Evolutionary conservation across 2,888 invertebrate species (phyloP), one percentile per base, ranked within the genome.

Genomic region (Thereva unica): DNA sequence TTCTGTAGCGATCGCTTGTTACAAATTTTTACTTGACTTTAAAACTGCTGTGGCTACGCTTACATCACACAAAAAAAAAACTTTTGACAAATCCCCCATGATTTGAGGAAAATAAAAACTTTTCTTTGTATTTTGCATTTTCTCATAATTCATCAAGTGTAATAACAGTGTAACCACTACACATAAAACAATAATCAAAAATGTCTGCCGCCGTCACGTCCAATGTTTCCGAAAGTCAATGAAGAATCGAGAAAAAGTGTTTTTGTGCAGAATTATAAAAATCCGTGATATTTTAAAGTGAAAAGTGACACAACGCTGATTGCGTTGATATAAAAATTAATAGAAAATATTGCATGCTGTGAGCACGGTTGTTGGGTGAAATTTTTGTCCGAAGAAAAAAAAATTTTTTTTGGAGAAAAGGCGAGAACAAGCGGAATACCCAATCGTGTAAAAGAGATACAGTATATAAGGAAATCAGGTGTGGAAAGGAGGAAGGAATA

Each of bases 201-300:
- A 68, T 68, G 68, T 66, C 68, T 56, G 68, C 63, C 68, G 68
- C 68, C 68, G 68, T 68, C 68, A 68, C 65, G 55, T 68, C 42
- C 52, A 44, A 64, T 64, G 42, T 64, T 54, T 64, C 64, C 53
- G 53, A 64, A 53, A 53, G 53, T 64, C 54, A 64, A 53, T 64
- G 47, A 59, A 37, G 9, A 53, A 12, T 35, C 38, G 7, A 35
- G 44, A 64, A 55, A 55, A 64, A 12, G 45, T 54, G 44, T 53
- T 64, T 64, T 47, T n/a, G 38, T 54, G 44, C 12, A 45, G 47
- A 64, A 34, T 54, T 64, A 9, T 7, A 38, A 53, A 23, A 45
- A 41, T 42, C 53, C 50, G 61, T 35, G 50, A 41, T 50, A 50
- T 23, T 38, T 50, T 23, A 23, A 61, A 61, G 61, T 61, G 61